phyloP scores from a whole-genome alignment of 2,113 vertebrate genomes.

The Grammomys surdaster region DNA sequence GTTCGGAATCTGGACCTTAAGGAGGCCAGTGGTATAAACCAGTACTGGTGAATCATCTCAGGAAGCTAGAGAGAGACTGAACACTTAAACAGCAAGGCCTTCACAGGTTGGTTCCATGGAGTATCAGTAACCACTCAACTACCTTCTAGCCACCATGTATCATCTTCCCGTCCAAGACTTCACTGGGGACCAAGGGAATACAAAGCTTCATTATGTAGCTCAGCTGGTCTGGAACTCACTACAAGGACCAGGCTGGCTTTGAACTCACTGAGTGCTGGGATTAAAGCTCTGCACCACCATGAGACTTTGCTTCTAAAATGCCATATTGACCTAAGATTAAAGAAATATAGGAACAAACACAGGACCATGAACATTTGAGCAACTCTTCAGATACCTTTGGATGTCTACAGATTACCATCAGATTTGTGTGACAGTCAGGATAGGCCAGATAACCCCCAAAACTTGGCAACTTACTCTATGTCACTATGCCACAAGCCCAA shows the following conservation, averaged over 20 bases:
- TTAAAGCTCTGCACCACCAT: not conserved
- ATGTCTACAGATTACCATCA: not conserved
- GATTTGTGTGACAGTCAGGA: conserved; percentile 29
- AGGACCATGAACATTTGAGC: not conserved
- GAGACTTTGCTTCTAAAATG: conserved; percentile 17
- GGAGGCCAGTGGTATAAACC: not conserved
- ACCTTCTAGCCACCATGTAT: not conserved
- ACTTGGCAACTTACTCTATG: not conserved
- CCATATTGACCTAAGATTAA: not conserved
- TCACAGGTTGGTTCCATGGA: not conserved
- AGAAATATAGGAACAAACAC: not conserved
- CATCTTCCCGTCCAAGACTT: not conserved
- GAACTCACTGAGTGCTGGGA: not conserved
- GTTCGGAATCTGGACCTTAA: not conserved
- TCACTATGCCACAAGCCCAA: conserved; percentile 16
- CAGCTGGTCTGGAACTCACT: not conserved
- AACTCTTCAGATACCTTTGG: not conserved
- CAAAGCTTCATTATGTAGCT: not conserved
- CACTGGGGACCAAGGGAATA: not conserved
- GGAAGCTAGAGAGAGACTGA: not conserved
- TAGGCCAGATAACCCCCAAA: not conserved
- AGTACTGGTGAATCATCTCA: conserved; percentile 18
- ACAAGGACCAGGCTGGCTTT: not conserved
- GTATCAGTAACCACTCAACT: not conserved
- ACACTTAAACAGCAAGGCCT: not conserved